phyloP scores from a whole-genome alignment of 2,797 vertebrate genomes.

The Trachurus trachurus region DNA sequence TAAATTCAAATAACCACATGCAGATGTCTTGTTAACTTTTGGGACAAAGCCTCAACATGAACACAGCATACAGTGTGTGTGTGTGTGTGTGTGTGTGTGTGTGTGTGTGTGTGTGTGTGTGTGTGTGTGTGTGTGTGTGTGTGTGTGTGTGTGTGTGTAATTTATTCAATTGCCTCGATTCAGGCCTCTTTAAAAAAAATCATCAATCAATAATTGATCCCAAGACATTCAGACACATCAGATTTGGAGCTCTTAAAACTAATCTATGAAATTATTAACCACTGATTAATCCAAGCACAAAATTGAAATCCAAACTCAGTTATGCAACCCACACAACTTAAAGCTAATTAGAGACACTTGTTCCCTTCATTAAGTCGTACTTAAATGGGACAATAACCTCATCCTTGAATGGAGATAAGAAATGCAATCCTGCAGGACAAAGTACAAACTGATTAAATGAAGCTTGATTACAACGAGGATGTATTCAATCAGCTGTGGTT shows the following conservation, averaged over 20 bases:
- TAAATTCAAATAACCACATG: not conserved
- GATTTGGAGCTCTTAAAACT: not conserved
- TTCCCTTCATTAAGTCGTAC: slow-evolving; percentile 53
- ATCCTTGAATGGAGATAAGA: not conserved
- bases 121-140: not conserved
- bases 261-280: slow-evolving; percentile 24
- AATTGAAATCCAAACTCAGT: slow-evolving; percentile 62
- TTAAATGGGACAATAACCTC: slow-evolving; percentile 28
- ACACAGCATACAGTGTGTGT: not conserved
- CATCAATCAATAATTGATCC: slow-evolving; percentile 28
- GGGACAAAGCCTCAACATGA: not conserved
- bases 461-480: not conserved
- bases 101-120: not conserved
- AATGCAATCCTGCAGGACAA: not conserved
- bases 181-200: slow-evolving; percentile 10
- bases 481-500: slow-evolving; percentile 19
- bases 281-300: slow-evolving; percentile 56
- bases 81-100: not conserved
- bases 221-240: not conserved
- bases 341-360: slow-evolving; percentile 56
- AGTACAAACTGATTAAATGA: slow-evolving; percentile 33
- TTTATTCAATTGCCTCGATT: not conserved
- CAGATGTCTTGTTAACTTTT: not conserved
- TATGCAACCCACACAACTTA: slow-evolving; percentile 44
- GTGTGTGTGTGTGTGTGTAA: not conserved